phyloP scores from a whole-genome alignment of 2,113 vertebrate species.

The Mastomys natalensis region DNA sequence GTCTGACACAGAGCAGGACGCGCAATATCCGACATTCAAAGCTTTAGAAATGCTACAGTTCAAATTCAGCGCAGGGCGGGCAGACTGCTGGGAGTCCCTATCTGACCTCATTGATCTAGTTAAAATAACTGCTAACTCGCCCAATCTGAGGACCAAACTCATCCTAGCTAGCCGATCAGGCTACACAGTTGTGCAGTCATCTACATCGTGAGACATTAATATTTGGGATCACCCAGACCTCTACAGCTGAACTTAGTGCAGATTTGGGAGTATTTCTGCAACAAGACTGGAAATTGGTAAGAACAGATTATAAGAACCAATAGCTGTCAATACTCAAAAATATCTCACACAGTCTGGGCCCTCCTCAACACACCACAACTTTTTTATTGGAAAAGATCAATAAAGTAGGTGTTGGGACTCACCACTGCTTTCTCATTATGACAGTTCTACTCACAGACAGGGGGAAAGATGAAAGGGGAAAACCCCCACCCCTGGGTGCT shows the following conservation, averaged over 20 bases:
- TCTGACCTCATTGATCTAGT: neutral
- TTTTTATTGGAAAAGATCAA: neutral
- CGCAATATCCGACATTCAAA: neutral
- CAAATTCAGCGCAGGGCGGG: neutral
- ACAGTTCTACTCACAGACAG: neutral
- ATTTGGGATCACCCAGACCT: neutral
- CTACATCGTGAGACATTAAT: neutral
- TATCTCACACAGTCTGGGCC: neutral
- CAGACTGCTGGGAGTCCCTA: neutral
- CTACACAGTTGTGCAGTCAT: fast-evolving
- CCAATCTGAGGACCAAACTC: neutral
- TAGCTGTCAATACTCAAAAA: neutral
- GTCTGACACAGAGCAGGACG: neutral
- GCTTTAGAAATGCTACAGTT: neutral
- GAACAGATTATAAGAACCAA: neutral
- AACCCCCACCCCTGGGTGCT: neutral
- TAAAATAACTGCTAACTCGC: neutral
- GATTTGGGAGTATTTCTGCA: neutral
- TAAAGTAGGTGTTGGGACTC: neutral
- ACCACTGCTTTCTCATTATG: neutral
- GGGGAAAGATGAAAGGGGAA: neutral
- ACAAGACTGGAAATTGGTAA: neutral
- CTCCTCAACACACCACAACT: neutral
- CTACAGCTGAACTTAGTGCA: neutral
- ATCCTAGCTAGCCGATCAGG: neutral